Evolutionary conservation across 2,888 invertebrate species (phyloP), one percentile per base, ranked within the genome.

Genomic region (Slavum lentiscoides): DNA sequence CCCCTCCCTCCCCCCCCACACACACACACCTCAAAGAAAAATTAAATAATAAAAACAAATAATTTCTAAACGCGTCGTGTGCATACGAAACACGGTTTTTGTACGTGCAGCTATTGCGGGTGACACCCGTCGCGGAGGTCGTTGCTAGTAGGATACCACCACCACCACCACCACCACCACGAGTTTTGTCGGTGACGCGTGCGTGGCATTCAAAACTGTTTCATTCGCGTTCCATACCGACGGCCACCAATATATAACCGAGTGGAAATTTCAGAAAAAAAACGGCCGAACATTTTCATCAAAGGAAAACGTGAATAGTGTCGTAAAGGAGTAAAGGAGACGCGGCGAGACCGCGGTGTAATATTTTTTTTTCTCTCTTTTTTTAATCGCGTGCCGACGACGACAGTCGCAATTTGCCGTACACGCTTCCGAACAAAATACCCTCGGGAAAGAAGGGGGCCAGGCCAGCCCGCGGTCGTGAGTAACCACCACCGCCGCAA

Each of bases 101-200:
- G 58, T 70, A 80, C 80, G 80, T 80, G 80, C 69, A 77, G 19
- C 69, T 80, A 80, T 80, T 72, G 64, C 30, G 30, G 30, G 7
- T 6, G 66, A 30, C 67, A 62, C 77, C 62, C 39, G 30, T 4
- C 30, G 30, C 30, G 62, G 80, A 76, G 76, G 72, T 72, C 80
- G 30, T n/a, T 53, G 53, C 62, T 21, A 30, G 30, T 4, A 30
- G 2, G 4, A 30, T 30, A n/a, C 30, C 30, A 30, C 30, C 30
- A 30, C 30, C 30, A 30, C 30, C 30, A 4, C 30, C 30, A 4
- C 30, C 30, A 53, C 61, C 53, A 53, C 77, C 19, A 39, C 64
- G 55, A 43, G 59, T 59, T 0, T n/a, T n/a, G n/a, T n/a, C 30
- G 30, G 19, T 7, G 21, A 58, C 62, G 30, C 69, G 77, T 76